These are phyloP conservation scores for Trachythela sp. DNA, from an alignment of 64 coral and sea anemone species.

Conservation along the genomic window DNA sequence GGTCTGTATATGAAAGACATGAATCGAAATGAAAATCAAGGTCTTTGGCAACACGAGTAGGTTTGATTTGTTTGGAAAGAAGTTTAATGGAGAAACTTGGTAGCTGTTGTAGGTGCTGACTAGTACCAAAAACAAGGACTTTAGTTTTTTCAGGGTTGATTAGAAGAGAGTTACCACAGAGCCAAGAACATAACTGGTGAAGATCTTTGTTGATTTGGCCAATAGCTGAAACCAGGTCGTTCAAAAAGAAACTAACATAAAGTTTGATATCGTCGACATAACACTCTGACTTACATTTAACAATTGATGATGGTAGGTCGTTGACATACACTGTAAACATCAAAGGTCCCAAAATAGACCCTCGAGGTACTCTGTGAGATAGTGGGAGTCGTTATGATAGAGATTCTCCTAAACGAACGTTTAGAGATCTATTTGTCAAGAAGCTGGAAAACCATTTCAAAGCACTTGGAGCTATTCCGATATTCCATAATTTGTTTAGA, in stretches of 20 bases:
- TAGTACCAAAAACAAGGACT: background rate
- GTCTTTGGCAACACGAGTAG: background rate
- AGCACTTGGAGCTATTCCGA: background rate
- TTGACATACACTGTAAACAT: background rate
- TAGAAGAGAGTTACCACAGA: background rate
- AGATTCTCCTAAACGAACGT: background rate
- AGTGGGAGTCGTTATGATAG: background rate
- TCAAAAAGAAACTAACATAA: no score
- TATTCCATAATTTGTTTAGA: background rate
- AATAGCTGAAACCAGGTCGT: background rate
- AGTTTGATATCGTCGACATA: background rate
- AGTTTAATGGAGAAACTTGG: background rate
- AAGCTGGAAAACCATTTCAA: background rate
- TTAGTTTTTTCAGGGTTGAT: constrained; percentile 2
- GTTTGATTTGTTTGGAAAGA: background rate
- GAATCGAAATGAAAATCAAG: background rate
- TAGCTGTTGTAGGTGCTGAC: background rate
- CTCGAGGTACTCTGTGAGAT: background rate
- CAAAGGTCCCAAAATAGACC: background rate
- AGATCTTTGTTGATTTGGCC: background rate
- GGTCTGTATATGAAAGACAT: no score
- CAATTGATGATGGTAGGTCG: background rate
- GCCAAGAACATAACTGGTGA: background rate
- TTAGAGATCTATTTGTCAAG: background rate
- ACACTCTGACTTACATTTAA: background rate